These are phyloP conservation scores for Bergia sp. DNA, from an alignment of 92 coral and sea anemone species.

Conservation along the genomic window DNA sequence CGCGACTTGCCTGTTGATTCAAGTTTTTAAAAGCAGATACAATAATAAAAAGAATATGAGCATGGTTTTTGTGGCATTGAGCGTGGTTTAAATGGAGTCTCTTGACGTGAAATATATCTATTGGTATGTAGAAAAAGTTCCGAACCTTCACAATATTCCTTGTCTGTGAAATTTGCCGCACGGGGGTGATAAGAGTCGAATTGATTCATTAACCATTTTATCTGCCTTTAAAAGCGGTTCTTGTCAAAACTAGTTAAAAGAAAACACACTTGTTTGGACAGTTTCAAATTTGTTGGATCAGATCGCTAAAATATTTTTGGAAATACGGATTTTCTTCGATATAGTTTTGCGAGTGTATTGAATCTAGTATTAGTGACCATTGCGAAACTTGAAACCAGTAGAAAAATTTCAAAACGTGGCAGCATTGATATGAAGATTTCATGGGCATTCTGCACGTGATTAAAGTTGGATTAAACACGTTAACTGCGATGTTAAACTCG, in stretches of 20 bases:
- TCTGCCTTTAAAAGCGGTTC: background rate
- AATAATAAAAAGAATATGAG: background rate
- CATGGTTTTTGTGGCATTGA: background rate
- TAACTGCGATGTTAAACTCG: background rate
- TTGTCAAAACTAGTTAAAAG: background rate
- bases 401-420: conserved; percentile 7
- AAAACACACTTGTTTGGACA: background rate
- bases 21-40: conserved; percentile 4
- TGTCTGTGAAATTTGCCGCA: too few relatives aligned
- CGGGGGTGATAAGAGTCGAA: background rate
- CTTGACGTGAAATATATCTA: background rate
- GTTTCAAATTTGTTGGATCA: background rate
- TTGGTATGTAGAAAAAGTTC: background rate
- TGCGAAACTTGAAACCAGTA: conserved; percentile 8
- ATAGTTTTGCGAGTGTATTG: background rate
- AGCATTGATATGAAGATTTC: background rate
- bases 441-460: background rate
- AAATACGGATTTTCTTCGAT: background rate
- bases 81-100: background rate
- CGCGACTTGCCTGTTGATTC: background rate
- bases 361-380: background rate
- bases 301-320: background rate
- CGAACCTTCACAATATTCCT: background rate
- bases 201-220: background rate
- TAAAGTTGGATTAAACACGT: background rate